Conservation (phyloP, 2,888 invertebrate species). For the Pristionchus entomophagus region DNA sequence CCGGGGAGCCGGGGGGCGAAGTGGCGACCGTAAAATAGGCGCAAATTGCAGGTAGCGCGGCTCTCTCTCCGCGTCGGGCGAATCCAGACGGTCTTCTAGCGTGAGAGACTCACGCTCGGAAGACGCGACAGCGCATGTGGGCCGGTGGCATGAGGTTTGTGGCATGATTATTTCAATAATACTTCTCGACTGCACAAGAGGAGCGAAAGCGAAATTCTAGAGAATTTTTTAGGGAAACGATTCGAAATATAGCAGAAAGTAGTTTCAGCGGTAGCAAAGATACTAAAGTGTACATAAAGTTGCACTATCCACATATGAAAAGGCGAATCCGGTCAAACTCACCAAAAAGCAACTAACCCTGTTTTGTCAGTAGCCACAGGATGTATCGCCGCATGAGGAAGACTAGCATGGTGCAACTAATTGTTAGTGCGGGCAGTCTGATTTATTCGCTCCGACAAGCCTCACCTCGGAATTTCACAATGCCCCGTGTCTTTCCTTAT, state of each 20-base stretch:
- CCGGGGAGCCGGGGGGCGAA: neutral
- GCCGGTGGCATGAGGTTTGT: slow-evolving; percentile 35
- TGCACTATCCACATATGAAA: too few species aligned
- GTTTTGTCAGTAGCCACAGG: neutral
- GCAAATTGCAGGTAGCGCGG: slow-evolving; percentile 22
- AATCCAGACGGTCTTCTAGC: neutral
- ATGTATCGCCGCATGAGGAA: neutral
- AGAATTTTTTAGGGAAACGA: too few species aligned
- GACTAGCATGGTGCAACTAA: slow-evolving; percentile 15
- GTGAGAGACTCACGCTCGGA: neutral
- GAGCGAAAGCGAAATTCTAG: too few species aligned
- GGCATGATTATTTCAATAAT: too few species aligned
- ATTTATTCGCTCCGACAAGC: slow-evolving; percentile 15
- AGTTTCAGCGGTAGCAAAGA: too few species aligned
- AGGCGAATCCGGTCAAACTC: too few species aligned
- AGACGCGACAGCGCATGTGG: slow-evolving; percentile 29
- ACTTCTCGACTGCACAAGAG: too few species aligned
- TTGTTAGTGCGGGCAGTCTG: slow-evolving; percentile 18
- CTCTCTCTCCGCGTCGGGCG: neutral
- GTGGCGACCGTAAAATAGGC: neutral
- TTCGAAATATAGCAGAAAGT: too few species aligned
- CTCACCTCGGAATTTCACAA: slow-evolving; percentile 6
- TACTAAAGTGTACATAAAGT: too few species aligned
- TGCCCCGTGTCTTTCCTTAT: neutral
- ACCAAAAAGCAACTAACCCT: neutral